phyloP scores from a whole-genome alignment of 2,888 invertebrate species.

The Gandaritis pyraliata region DNA sequence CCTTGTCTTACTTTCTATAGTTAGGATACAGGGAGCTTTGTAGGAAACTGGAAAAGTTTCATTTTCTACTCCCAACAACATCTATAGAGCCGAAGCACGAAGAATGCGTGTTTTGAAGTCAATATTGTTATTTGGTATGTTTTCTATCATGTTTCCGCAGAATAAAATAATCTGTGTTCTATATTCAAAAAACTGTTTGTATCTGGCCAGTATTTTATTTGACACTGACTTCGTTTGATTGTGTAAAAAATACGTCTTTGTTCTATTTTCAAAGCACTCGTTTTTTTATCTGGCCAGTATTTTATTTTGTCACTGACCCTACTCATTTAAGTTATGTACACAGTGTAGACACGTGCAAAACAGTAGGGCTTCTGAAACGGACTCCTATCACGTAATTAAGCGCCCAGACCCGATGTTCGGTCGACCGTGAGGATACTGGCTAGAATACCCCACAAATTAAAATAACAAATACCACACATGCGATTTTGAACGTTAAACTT shows the following conservation, averaged over 20 bases:
- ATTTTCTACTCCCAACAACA: too few species aligned
- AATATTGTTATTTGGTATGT: too few species aligned
- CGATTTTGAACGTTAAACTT: slow-evolving; percentile 45
- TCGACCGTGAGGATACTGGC: slow-evolving; percentile 71
- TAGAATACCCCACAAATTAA: slow-evolving; percentile 60
- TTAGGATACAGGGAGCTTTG: slow-evolving; percentile 19
- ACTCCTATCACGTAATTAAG: slow-evolving; percentile 82
- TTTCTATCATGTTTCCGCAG: too few species aligned
- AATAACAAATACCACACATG: slow-evolving; percentile 49
- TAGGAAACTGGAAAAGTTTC: not conserved
- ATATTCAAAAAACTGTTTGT: not conserved
- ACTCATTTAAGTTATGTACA: slow-evolving; percentile 24
- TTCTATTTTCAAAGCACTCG: not conserved
- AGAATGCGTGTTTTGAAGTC: too few species aligned
- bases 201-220: not conserved
- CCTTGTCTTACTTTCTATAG: slow-evolving; percentile 24
- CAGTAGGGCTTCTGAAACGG: slow-evolving; percentile 65
- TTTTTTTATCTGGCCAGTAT: not conserved
- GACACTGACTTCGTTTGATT: not conserved
- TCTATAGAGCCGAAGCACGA: too few species aligned
- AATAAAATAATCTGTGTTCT: not conserved
- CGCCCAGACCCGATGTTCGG: slow-evolving; percentile 70
- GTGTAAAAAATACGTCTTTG: too few species aligned
- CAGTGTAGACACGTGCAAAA: slow-evolving; percentile 50
- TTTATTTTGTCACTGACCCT: slow-evolving; percentile 10